phyloP scores from a whole-genome alignment of 2,888 invertebrate genomes.

The Hirtodrosophila histrioides region DNA sequence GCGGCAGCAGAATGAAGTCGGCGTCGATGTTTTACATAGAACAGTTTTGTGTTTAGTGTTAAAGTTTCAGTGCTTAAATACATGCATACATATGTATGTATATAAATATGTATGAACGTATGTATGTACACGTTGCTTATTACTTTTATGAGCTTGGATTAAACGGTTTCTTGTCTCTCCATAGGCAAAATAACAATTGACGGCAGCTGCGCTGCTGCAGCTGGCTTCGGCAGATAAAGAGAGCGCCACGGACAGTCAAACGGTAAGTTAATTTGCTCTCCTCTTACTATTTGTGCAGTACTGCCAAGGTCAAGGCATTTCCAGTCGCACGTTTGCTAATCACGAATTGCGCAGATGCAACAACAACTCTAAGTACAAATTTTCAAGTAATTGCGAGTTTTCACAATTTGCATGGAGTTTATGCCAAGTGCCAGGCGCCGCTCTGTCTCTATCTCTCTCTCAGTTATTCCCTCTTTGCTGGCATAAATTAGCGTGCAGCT shows the following conservation, averaged over 20 bases:
- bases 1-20: too few species aligned
- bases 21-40: too few species aligned
- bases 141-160: too few species aligned
- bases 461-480: slow-evolving; percentile 27
- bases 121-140: too few species aligned
- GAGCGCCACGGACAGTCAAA: background rate
- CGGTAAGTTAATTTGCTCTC: slow-evolving; percentile 13
- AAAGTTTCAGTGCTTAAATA: too few species aligned
- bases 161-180: too few species aligned
- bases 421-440: slow-evolving; percentile 49
- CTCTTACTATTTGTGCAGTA: background rate
- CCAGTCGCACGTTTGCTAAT: slow-evolving; percentile 17
- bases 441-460: slow-evolving; percentile 24
- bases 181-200: slow-evolving; percentile 2
- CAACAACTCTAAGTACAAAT: slow-evolving; percentile 12
- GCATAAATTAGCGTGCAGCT: slow-evolving; percentile 74
- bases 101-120: too few species aligned
- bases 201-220: background rate
- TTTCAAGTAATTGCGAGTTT: slow-evolving; percentile 56
- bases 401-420: slow-evolving; percentile 42
- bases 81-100: too few species aligned
- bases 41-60: too few species aligned
- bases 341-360: slow-evolving; percentile 26
- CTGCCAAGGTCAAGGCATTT: slow-evolving; percentile 27
- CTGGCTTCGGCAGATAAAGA: background rate